Evolutionary conservation across 2,888 invertebrate species (phyloP).

Genomic region (Coleophora flavipennella): DNA sequence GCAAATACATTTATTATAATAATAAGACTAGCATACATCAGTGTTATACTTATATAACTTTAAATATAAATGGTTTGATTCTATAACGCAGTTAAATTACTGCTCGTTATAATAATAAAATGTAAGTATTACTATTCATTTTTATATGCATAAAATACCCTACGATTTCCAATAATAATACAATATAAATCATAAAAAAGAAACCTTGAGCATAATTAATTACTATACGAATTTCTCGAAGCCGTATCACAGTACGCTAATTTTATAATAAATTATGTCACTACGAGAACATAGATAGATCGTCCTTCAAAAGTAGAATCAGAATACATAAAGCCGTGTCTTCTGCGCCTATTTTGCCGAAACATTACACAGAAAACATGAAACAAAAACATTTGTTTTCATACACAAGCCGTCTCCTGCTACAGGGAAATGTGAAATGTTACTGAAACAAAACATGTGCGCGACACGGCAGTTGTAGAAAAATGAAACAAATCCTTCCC

Average conservation of each 20-base stretch:
- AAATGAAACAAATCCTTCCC: too few species aligned
- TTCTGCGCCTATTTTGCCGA: neutral
- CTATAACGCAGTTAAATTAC: conserved; percentile 18
- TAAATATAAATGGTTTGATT: conserved; percentile 36
- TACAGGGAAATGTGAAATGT: neutral
- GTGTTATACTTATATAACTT: conserved; percentile 44
- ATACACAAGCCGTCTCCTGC: too few species aligned
- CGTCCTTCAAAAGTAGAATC: neutral
- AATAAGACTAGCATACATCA: conserved; percentile 70
- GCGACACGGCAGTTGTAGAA: too few species aligned
- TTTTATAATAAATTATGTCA: conserved; percentile 32
- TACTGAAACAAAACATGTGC: neutral
- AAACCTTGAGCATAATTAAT: conserved; percentile 60
- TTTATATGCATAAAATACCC: conserved; percentile 16
- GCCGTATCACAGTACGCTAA: conserved; percentile 69
- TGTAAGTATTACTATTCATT: conserved; percentile 14
- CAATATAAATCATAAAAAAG: conserved; percentile 33
- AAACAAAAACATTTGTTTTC: too few species aligned
- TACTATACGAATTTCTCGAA: conserved; percentile 44
- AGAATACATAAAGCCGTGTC: neutral
- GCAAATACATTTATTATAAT: conserved; percentile 46
- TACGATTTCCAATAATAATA: conserved; percentile 35
- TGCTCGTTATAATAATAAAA: conserved; percentile 11
- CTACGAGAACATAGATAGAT: neutral
- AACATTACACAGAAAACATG: neutral